A percentile compares a stretch with the other conserved stretches of the same genome.
These are phyloP conservation scores for Pseudotriccus pelzelni DNA, from an alignment of 2,797 vertebrate genomes.

Conservation along the genomic window DNA sequence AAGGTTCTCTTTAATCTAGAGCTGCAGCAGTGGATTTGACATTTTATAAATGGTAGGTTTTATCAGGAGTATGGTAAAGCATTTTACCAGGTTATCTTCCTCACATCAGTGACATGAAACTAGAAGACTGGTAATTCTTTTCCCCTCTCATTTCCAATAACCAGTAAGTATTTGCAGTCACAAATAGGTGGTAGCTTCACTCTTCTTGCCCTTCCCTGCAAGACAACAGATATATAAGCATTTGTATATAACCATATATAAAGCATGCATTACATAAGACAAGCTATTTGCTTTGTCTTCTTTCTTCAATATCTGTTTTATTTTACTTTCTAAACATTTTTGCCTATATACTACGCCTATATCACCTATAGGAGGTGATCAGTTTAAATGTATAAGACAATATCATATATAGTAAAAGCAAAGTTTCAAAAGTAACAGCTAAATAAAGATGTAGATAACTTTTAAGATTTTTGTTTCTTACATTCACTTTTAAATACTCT, in stretches of 20 bases:
- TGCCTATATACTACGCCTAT: background rate
- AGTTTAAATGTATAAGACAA: background rate
- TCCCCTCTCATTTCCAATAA: background rate
- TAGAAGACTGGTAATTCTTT: background rate
- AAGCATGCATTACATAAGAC: background rate
- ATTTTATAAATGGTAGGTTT: constrained; percentile 57
- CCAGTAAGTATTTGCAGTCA: background rate
- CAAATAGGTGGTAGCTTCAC: background rate
- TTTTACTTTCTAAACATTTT: background rate
- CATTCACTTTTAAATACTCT: background rate
- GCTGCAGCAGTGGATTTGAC: constrained; percentile 47
- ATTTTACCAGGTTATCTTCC: constrained; percentile 37
- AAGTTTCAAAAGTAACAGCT: background rate
- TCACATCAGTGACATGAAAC: background rate
- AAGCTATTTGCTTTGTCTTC: background rate
- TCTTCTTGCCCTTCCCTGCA: background rate
- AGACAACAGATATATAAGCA: background rate
- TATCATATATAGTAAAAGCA: background rate
- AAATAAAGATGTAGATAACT: background rate
- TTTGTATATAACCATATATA: background rate
- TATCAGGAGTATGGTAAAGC: constrained; percentile 43
- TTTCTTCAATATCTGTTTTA: background rate
- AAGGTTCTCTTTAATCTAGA: constrained; percentile 63
- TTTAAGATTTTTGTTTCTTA: background rate
- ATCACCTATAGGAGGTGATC: background rate